Evolutionary conservation across 2,888 invertebrate species (phyloP).

Genomic region (Sesia apiformis): DNA sequence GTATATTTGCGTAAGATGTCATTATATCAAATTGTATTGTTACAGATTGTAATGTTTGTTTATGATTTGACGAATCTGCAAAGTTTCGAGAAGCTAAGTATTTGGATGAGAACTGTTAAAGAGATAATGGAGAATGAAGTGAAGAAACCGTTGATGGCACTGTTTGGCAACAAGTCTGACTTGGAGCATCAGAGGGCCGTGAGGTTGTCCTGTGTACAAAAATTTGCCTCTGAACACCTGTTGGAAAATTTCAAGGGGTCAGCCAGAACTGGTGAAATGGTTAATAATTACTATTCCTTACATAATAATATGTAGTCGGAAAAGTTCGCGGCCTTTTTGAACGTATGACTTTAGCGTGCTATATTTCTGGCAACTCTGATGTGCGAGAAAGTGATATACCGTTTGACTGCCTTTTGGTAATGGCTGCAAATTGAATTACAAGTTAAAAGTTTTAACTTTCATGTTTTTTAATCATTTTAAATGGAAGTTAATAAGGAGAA

Average conservation of each 20-base stretch:
- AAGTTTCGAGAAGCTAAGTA: conserved; percentile 84
- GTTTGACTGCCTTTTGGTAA: too few species aligned
- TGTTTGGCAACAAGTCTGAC: conserved; percentile 83
- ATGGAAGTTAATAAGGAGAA: too few species aligned
- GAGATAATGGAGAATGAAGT: conserved; percentile 49
- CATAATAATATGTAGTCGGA: too few species aligned
- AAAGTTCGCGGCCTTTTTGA: too few species aligned
- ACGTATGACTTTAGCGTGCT: too few species aligned
- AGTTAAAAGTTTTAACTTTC: too few species aligned
- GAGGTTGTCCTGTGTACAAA: conserved; percentile 76
- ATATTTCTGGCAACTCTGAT: too few species aligned
- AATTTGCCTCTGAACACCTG: conserved; percentile 77
- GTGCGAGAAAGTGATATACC: too few species aligned
- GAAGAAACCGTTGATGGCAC: conserved; percentile 72
- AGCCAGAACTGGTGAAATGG: conserved; percentile 83
- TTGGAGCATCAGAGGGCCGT: conserved; percentile 83
- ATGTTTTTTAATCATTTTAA: too few species aligned
- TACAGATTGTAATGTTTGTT: conserved; percentile 84
- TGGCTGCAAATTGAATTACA: too few species aligned
- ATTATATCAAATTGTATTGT: conserved; percentile 9
- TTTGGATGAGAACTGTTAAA: conserved; percentile 79
- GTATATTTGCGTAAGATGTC: not conserved
- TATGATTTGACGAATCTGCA: conserved; percentile 88
- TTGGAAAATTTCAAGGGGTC: conserved; percentile 78
- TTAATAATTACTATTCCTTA: conserved; percentile 28